These are phyloP conservation scores for Poecilobothrus nobilitatus DNA, from an alignment of 2,888 invertebrate genomes.

Conservation along the genomic window DNA sequence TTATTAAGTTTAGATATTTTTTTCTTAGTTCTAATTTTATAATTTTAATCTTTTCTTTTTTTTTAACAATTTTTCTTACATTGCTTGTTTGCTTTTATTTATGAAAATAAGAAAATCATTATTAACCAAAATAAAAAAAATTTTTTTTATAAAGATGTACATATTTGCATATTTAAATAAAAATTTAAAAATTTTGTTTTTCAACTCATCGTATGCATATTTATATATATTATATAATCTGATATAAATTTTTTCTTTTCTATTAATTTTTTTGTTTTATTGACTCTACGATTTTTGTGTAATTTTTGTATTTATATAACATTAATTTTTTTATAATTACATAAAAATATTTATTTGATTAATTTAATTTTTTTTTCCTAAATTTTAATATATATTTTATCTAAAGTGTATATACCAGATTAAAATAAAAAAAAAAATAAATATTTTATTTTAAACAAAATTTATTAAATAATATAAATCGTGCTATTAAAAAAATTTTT, in stretches of 20 bases:
- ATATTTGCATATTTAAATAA: too few species aligned
- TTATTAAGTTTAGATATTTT: not conserved
- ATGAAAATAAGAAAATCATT: not conserved
- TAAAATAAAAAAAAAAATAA: not conserved
- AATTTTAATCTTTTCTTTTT: not conserved
- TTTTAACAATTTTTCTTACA: not conserved
- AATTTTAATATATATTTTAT: not conserved
- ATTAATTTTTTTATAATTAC: too few species aligned
- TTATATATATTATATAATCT: too few species aligned
- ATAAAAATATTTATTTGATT: too few species aligned
- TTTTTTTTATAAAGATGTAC: too few species aligned
- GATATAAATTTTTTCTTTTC: not conserved
- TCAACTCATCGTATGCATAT: too few species aligned
- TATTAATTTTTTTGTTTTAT: too few species aligned
- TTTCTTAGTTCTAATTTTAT: not conserved
- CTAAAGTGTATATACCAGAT: not conserved
- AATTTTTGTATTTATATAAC: too few species aligned
- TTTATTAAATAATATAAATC: not conserved
- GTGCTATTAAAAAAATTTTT: not conserved
- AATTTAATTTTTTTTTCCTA: not conserved
- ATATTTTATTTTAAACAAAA: not conserved
- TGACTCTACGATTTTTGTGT: too few species aligned
- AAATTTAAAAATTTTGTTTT: too few species aligned
- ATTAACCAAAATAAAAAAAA: too few species aligned
- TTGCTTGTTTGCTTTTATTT: not conserved